These are phyloP conservation scores for Linurgus olivaceus DNA, from an alignment of 2,797 vertebrate species.

Conservation along the genomic window DNA sequence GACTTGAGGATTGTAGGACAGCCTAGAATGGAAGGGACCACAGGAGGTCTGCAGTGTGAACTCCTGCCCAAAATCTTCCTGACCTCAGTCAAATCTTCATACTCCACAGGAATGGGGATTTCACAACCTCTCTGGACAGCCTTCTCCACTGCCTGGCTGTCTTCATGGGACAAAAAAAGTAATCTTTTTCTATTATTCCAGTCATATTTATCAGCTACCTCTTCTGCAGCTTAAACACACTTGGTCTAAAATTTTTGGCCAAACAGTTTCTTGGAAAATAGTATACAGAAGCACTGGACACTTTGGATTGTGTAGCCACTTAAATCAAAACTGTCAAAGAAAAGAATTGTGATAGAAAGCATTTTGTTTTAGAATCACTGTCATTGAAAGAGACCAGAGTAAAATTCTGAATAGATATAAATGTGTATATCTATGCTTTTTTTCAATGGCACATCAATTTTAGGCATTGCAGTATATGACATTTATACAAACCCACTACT, in stretches of 20 bases:
- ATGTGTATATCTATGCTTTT: background rate
- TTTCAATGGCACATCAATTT: background rate
- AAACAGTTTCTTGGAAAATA: background rate
- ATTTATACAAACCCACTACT: background rate
- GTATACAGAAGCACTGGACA: background rate
- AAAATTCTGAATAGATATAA: background rate
- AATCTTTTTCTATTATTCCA: background rate
- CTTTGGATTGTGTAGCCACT: background rate
- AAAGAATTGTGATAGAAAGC: background rate
- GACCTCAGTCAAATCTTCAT: background rate
- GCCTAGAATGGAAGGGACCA: background rate
- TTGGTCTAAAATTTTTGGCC: background rate
- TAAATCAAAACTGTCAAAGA: background rate
- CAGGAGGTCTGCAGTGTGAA: background rate
- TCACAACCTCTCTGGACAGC: background rate
- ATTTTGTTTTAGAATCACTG: background rate
- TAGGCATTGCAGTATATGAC: background rate
- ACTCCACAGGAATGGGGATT: background rate
- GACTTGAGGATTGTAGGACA: background rate
- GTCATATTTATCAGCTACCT: background rate
- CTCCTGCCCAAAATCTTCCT: background rate
- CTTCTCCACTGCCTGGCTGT: background rate
- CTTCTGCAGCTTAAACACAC: background rate
- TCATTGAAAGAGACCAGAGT: background rate
- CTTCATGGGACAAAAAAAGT: background rate